These are phyloP conservation scores for Erebia epiphron DNA, from an alignment of 2,888 invertebrate genomes.

Conservation along the genomic window DNA sequence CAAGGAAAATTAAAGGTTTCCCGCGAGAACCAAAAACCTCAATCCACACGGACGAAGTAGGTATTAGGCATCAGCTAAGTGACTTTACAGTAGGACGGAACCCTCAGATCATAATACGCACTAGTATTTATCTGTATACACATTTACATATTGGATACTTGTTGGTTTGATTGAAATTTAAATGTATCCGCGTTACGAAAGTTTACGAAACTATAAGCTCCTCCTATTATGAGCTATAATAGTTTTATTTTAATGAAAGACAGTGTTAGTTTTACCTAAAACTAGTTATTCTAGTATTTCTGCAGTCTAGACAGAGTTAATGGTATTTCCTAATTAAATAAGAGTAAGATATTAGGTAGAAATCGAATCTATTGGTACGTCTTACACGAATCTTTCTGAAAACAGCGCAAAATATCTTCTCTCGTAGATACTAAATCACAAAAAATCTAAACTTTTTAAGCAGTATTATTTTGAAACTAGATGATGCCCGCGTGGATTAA, in stretches of 20 bases:
- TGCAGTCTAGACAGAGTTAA: slow-evolving; percentile 17
- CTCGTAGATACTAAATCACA: no score
- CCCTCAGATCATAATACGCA: not conserved
- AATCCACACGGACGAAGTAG: no score
- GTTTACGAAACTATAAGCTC: not conserved
- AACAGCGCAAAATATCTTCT: no score
- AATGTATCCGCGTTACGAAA: slow-evolving; percentile 24
- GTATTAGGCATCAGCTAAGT: no score
- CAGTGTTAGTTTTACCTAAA: slow-evolving; percentile 15
- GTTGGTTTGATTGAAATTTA: slow-evolving; percentile 25
- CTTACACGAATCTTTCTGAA: no score
- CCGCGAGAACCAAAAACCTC: no score
- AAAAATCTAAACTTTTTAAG: no score
- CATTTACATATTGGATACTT: slow-evolving; percentile 21
- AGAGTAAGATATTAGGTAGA: not conserved
- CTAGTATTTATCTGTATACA: not conserved
- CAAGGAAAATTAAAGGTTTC: no score
- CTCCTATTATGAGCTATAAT: slow-evolving; percentile 18
- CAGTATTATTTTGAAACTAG: no score
- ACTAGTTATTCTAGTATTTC: slow-evolving; percentile 13
- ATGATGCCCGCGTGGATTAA: no score
- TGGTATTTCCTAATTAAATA: not conserved
- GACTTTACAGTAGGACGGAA: not conserved
- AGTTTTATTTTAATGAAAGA: slow-evolving; percentile 2
- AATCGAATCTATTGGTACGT: no score